phyloP scores from a whole-genome alignment of 2,113 vertebrate species.

The Odontesthes bonariensis region DNA sequence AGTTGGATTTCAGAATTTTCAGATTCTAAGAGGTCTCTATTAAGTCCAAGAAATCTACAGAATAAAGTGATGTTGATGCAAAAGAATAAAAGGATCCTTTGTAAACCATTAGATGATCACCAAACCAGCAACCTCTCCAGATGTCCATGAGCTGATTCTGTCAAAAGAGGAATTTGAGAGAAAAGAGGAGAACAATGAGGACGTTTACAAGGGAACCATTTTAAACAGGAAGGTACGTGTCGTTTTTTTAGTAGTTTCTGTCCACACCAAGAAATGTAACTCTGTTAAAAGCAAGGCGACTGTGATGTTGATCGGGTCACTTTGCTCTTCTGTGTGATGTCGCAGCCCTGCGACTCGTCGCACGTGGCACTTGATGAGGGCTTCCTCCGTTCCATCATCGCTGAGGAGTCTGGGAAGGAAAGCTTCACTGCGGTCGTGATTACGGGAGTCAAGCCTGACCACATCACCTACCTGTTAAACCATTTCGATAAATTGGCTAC shows the following conservation, averaged over 20 bases:
- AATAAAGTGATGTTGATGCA: no score
- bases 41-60: no score
- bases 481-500: conserved; percentile 86
- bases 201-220: conserved; percentile 88
- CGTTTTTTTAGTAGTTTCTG: not conserved
- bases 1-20: no score
- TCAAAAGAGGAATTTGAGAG: conserved; percentile 95
- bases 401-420: conserved; percentile 86
- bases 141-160: conserved; percentile 93
- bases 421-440: conserved; percentile 93
- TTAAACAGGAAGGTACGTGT: conserved; percentile 88
- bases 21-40: no score
- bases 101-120: conserved; percentile 89
- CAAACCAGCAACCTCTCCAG: conserved; percentile 86
- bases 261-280: no score
- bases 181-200: conserved; percentile 90
- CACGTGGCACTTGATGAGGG: conserved; percentile 87
- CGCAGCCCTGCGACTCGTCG: conserved; percentile 87
- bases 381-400: conserved; percentile 86
- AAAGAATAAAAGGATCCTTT: not conserved
- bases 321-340: not conserved
- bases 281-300: not conserved
- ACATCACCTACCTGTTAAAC: conserved; percentile 87
- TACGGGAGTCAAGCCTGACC: conserved; percentile 85
- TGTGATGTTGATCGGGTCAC: not conserved